Evolutionary conservation across 2,113 vertebrate genomes (phyloP).

Genomic region (Diglossa brunneiventris): DNA sequence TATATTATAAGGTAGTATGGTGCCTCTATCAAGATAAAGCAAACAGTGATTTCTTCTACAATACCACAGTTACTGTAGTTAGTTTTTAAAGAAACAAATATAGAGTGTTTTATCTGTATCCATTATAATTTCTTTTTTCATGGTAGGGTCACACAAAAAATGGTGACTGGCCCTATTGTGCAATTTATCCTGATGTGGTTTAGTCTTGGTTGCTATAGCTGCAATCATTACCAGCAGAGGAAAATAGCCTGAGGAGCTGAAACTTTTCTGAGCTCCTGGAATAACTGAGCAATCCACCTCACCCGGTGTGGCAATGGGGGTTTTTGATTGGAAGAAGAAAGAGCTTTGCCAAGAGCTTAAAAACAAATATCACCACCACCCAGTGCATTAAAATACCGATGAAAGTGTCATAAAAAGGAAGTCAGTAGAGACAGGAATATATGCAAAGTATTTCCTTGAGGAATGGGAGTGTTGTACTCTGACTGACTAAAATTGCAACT

Average conservation of each 20-base stretch:
- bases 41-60: not conserved
- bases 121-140: not conserved
- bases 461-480: not conserved
- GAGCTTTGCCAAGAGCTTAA: not conserved
- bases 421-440: not conserved
- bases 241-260: not conserved
- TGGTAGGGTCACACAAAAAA: not conserved
- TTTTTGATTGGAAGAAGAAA: not conserved
- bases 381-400: not conserved
- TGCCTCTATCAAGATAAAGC: not conserved
- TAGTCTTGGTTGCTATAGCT: not conserved
- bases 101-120: not conserved
- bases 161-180: not conserved
- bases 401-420: not conserved
- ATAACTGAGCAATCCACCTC: not conserved
- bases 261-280: not conserved
- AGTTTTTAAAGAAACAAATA: not conserved
- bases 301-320: not conserved
- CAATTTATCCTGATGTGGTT: not conserved
- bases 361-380: not conserved
- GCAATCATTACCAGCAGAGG: not conserved
- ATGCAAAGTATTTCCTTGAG: not conserved
- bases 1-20: not conserved
- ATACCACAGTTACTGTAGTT: not conserved
- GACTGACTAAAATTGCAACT: not conserved